Conservation (phyloP, 2,888 invertebrate species). For the Rotaria sp. region DNA sequence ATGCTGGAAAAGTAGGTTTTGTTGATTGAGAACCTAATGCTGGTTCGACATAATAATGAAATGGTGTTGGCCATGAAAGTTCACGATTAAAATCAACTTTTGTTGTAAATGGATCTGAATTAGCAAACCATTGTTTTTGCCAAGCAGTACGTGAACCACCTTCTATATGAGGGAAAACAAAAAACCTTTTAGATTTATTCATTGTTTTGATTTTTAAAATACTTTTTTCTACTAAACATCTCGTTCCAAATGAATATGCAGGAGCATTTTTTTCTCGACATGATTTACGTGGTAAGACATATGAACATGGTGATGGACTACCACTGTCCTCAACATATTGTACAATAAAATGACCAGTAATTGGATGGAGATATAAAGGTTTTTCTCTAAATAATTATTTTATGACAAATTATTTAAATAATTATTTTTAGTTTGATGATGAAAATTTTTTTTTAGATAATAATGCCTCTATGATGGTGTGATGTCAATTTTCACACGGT, state of each 20-base stretch:
- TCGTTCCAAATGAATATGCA: conserved; percentile 27
- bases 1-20: not conserved
- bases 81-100: conserved; percentile 37
- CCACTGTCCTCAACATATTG: not conserved
- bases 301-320: conserved; percentile 33
- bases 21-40: conserved; percentile 18
- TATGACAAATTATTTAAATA: not conserved
- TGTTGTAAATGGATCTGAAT: conserved; percentile 26
- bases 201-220: not conserved
- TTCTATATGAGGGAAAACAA: not conserved
- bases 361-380: not conserved
- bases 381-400: not conserved
- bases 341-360: not conserved
- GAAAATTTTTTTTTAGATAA: too few relatives aligned
- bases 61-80: conserved; percentile 32
- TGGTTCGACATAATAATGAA: conserved; percentile 18
- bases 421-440: too few relatives aligned
- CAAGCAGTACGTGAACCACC: conserved; percentile 34
- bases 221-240: conserved; percentile 34
- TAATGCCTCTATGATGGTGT: too few relatives aligned
- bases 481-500: too few relatives aligned
- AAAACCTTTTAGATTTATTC: not conserved
- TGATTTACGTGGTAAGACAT: conserved; percentile 35
- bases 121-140: conserved; percentile 39
- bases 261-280: conserved; percentile 37